phyloP scores from a whole-genome alignment of 1,140 invertebrate genomes.

The Druon quercuslanigerum region DNA sequence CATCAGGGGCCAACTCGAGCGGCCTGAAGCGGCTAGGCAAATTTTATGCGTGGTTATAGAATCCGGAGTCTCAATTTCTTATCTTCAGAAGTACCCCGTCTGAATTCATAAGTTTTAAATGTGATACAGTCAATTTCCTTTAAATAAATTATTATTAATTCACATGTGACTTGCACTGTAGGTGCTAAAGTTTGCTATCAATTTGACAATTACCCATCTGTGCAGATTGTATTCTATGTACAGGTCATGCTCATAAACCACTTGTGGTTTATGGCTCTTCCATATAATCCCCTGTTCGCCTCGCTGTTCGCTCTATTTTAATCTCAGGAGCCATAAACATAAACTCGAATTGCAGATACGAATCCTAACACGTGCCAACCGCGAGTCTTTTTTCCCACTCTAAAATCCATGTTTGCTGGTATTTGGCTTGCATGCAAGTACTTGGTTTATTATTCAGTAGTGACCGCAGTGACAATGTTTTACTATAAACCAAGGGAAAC shows the following conservation, averaged over 20 bases:
- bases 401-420: neutral
- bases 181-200: too few relatives aligned
- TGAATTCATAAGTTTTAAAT: too few relatives aligned
- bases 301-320: neutral
- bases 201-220: neutral
- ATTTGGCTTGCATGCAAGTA: neutral
- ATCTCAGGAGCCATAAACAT: neutral
- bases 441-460: constrained; percentile 5
- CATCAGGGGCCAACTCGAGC: too few relatives aligned
- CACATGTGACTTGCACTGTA: too few relatives aligned
- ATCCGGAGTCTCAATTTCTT: too few relatives aligned
- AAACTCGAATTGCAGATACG: neutral
- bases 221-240: neutral
- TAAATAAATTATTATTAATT: too few relatives aligned
- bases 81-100: too few relatives aligned
- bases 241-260: neutral
- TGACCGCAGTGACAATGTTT: neutral
- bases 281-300: neutral
- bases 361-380: neutral
- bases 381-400: neutral
- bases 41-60: too few relatives aligned
- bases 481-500: neutral
- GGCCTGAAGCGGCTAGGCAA: too few relatives aligned
- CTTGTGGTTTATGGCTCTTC: neutral
- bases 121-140: too few relatives aligned